These are phyloP conservation scores for Chironomus riparius DNA, from an alignment of 2,888 invertebrate species.

Conservation along the genomic window DNA sequence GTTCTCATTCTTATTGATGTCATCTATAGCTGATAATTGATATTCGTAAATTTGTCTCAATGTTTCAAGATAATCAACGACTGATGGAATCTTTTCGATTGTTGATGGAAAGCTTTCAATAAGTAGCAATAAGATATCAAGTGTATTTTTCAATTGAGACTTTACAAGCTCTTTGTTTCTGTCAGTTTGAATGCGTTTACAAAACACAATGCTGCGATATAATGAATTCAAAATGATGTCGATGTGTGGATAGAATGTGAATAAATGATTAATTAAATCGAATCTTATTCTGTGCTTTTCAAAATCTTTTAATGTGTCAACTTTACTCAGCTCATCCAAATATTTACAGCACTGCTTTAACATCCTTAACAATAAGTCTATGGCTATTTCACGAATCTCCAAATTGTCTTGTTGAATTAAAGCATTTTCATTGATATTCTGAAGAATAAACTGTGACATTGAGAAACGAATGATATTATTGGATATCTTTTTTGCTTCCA, in stretches of 20 bases:
- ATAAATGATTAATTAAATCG: conserved; percentile 40
- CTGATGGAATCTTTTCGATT: conserved; percentile 37
- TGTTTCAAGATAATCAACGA: conserved; percentile 39
- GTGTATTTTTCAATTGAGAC: conserved; percentile 23
- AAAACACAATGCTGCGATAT: conserved; percentile 30
- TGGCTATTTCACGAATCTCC: conserved; percentile 37
- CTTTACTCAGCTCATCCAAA: conserved; percentile 33
- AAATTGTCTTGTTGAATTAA: conserved; percentile 32
- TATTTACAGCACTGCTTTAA: conserved; percentile 41
- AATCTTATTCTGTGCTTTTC: conserved; percentile 39
- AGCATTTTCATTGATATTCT: conserved; percentile 33
- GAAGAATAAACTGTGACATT: conserved; percentile 34
- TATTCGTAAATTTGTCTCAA: conserved; percentile 37
- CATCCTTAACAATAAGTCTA: conserved; percentile 41
- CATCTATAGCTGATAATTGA: conserved; percentile 3
- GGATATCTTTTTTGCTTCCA: conserved; percentile 18
- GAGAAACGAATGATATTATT: conserved; percentile 15
- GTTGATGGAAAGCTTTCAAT: conserved; percentile 39
- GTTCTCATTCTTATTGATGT: conserved; percentile 7
- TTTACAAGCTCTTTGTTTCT: background rate
- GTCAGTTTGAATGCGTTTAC: background rate
- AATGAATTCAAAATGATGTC: conserved; percentile 37
- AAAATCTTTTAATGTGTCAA: conserved; percentile 29
- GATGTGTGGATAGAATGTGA: conserved; percentile 38
- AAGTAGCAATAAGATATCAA: conserved; percentile 38